Evolutionary conservation across 2,113 vertebrate genomes (phyloP).

Genomic region (Ahaetulla prasina): DNA sequence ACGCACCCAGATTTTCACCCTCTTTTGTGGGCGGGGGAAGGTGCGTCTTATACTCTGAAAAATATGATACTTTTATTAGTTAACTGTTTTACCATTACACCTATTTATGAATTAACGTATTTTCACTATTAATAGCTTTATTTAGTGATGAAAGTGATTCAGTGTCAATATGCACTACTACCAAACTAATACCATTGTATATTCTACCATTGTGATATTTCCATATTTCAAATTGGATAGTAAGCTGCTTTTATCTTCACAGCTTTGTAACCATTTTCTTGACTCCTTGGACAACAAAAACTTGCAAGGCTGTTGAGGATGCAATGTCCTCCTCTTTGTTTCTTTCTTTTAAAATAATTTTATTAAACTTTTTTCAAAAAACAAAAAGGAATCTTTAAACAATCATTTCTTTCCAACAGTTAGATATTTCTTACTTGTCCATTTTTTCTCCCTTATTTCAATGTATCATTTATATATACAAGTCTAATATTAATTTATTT

Average conservation of each 20-base stretch:
- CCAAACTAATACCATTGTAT: background rate
- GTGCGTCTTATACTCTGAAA: too few species aligned
- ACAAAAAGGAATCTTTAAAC: too few species aligned
- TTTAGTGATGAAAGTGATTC: slow-evolving; percentile 29
- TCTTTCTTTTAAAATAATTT: too few species aligned
- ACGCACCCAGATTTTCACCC: too few species aligned
- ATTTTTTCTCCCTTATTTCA: too few species aligned
- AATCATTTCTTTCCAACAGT: too few species aligned
- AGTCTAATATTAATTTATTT: too few species aligned
- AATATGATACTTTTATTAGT: background rate
- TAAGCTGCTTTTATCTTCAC: background rate
- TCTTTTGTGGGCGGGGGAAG: too few species aligned
- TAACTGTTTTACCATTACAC: background rate
- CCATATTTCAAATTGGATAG: background rate
- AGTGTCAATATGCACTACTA: slow-evolving; percentile 3
- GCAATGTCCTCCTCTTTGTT: background rate
- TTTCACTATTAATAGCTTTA: slow-evolving; percentile 15
- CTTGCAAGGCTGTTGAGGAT: background rate
- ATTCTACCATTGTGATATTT: background rate
- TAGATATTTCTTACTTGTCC: too few species aligned
- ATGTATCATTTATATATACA: too few species aligned
- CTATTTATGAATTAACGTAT: background rate
- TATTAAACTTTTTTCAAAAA: too few species aligned
- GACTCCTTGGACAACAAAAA: background rate
- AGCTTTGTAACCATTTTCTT: background rate